Evolutionary conservation across 1,140 invertebrate species (phyloP).

Genomic region (Drosophila kikkawai): DNA sequence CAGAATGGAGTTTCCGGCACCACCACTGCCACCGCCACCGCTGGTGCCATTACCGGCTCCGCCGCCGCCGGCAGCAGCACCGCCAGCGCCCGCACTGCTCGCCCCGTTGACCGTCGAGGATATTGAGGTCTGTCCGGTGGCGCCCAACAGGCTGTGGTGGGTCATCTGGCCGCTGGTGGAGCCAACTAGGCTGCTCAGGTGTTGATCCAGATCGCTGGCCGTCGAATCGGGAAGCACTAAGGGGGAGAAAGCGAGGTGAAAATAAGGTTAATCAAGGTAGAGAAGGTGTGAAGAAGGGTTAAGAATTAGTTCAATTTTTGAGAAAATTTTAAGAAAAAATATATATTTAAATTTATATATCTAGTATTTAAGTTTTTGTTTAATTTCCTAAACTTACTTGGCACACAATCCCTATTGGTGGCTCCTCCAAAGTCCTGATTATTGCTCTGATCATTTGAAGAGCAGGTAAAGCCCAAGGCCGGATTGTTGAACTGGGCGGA

Average conservation of each 20-base stretch:
- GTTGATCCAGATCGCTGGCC: constrained; percentile 91
- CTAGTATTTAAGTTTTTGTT: not conserved
- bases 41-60: constrained; percentile 44
- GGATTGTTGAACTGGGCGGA: constrained; percentile 89
- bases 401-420: constrained; percentile 84
- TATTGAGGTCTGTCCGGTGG: constrained; percentile 83
- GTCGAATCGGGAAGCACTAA: constrained; percentile 91
- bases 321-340: no score
- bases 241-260: constrained; percentile 16
- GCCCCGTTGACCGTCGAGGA: constrained; percentile 85
- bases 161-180: constrained; percentile 86
- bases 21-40: constrained; percentile 53
- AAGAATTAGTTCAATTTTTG: not conserved
- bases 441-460: constrained; percentile 89
- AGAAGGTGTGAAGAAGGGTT: not conserved
- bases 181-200: constrained; percentile 89
- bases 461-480: constrained; percentile 88
- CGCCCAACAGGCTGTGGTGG: constrained; percentile 81
- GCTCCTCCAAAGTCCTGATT: constrained; percentile 89
- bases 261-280: not conserved
- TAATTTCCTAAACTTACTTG: constrained; percentile 69
- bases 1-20: constrained; percentile 72
- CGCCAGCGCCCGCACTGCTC: constrained; percentile 60
- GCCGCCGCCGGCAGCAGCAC: constrained; percentile 75
- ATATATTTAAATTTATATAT: not conserved